Evolutionary conservation across 2,797 vertebrate genomes (phyloP).

Genomic region (Mormyrops attenuatus): DNA sequence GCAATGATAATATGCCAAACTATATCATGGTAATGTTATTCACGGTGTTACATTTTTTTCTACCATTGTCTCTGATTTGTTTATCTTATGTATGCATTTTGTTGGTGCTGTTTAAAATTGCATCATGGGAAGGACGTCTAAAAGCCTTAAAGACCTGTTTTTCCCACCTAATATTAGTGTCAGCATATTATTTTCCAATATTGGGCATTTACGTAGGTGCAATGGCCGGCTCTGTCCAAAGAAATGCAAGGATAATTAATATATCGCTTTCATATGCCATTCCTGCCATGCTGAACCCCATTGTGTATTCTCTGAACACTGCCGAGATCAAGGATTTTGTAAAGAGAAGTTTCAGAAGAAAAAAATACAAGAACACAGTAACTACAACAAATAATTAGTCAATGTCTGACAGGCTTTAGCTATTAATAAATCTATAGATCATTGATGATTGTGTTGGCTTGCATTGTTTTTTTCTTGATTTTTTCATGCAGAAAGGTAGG

Average conservation of each 20-base stretch:
- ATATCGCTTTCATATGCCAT: neutral
- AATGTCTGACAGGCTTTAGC: neutral
- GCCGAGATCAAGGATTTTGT: neutral
- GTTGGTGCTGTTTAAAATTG: constrained; percentile 18
- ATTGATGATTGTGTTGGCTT: too few species aligned
- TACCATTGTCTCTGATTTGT: constrained; percentile 27
- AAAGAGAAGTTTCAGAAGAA: neutral
- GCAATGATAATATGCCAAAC: constrained; percentile 33
- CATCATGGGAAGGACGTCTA: neutral
- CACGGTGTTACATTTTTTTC: constrained; percentile 14
- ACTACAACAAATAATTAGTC: neutral
- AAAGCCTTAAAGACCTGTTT: neutral
- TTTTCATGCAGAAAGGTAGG: too few species aligned
- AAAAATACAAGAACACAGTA: neutral
- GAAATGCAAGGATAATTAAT: neutral
- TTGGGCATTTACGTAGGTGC: neutral
- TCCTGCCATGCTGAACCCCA: neutral
- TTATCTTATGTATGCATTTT: constrained; percentile 34
- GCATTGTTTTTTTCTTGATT: neutral
- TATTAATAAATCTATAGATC: neutral
- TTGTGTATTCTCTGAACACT: neutral
- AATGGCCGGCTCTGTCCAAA: neutral
- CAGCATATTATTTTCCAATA: neutral
- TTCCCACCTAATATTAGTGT: neutral
- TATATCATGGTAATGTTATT: neutral